phyloP scores from a whole-genome alignment of 2,797 vertebrate species.

The Anguilla marmorata region DNA sequence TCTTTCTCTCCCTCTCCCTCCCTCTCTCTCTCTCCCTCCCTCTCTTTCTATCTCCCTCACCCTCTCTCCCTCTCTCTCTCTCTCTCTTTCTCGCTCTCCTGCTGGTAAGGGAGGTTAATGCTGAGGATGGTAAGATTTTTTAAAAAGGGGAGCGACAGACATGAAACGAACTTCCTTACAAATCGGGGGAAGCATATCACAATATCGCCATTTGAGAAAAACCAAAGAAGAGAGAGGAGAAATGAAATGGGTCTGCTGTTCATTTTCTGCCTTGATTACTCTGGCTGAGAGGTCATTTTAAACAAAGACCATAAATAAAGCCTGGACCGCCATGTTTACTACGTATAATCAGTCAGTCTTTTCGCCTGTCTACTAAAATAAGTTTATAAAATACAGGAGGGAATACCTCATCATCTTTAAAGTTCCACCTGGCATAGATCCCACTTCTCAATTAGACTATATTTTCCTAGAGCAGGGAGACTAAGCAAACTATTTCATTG shows the following conservation, averaged over 20 bases:
- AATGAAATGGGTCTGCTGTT: neutral
- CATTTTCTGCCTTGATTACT: neutral
- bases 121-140: neutral
- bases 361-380: slow-evolving; percentile 40
- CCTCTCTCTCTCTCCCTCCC: neutral
- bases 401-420: slow-evolving; percentile 49
- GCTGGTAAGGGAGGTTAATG: neutral
- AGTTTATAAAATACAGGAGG: slow-evolving; percentile 52
- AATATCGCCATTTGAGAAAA: neutral
- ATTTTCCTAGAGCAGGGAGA: slow-evolving; percentile 50
- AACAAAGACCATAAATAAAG: slow-evolving; percentile 25
- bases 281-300: neutral
- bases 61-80: neutral
- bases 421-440: slow-evolving; percentile 48
- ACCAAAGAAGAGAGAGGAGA: neutral
- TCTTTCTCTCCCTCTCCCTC: neutral
- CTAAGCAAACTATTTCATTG: slow-evolving; percentile 53
- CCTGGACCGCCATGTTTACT: slow-evolving; percentile 39
- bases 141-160: neutral
- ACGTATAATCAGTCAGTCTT: slow-evolving; percentile 38
- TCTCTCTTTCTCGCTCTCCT: neutral
- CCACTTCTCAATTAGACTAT: slow-evolving; percentile 54
- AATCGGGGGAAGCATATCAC: neutral
- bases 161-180: neutral
- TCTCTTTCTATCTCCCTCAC: neutral